Percentiles rank a stretch among this genome's conserved stretches.
phyloP scores from a whole-genome alignment of 1,140 invertebrate genomes.

The Uloborus diversus region DNA sequence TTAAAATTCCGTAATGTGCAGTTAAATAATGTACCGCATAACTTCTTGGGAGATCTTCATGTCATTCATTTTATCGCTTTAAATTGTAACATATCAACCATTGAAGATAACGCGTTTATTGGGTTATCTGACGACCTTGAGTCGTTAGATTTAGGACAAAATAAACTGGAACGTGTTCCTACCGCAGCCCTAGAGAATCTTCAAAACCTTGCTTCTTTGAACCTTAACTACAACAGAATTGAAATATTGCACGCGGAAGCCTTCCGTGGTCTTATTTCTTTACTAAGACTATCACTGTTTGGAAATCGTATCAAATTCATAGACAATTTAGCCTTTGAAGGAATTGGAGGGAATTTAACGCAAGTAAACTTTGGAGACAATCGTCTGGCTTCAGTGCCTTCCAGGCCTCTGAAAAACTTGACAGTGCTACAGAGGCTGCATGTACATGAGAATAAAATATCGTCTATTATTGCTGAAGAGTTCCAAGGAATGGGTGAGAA shows the following conservation, averaged over 20 bases:
- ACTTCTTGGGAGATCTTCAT: conserved; percentile 85
- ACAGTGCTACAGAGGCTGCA: conserved; percentile 56
- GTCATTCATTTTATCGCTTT: conserved; percentile 87
- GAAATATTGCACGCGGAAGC: conserved; percentile 56
- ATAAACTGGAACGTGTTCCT: conserved; percentile 59
- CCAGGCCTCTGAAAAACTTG: conserved; percentile 54
- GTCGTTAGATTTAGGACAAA: conserved; percentile 61
- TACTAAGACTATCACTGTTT: conserved; percentile 59
- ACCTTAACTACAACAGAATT: conserved; percentile 60
- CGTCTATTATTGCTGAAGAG: conserved; percentile 28
- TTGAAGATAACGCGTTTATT: conserved; percentile 56
- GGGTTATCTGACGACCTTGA: conserved; percentile 62
- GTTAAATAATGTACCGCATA: conserved; percentile 81
- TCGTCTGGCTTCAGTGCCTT: conserved; percentile 56
- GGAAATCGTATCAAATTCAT: conserved; percentile 60
- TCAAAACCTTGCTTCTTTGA: conserved; percentile 55
- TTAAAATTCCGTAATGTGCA: conserved; percentile 84
- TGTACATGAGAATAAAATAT: conserved; percentile 59
- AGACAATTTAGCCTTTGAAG: conserved; percentile 58
- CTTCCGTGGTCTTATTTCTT: conserved; percentile 59
- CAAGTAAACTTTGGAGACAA: conserved; percentile 61
- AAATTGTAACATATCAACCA: conserved; percentile 69
- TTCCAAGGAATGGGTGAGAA: conserved; percentile 42
- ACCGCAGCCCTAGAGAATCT: conserved; percentile 56
- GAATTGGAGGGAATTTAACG: conserved; percentile 59